Evolutionary conservation across 2,797 vertebrate species (phyloP), one percentile per base, ranked within the genome.

Genomic region (Enteromius mattozi): DNA sequence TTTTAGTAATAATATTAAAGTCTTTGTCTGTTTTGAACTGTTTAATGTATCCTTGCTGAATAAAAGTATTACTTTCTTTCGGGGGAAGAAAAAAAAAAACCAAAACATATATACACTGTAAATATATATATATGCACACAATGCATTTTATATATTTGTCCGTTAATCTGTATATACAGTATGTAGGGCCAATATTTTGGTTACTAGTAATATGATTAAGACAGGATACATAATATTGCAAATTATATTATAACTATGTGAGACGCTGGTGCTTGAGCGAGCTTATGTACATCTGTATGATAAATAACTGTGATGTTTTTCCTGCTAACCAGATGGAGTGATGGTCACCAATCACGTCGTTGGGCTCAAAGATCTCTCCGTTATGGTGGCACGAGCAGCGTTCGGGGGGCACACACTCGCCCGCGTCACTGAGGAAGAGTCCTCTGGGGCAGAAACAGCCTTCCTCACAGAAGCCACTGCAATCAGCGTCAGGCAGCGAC

Each of bases 361-460:
- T 95, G 0, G 98, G 97, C 91, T 98, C 96, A 92, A 97, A 99
- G 88, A 98, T 94, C 88, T 99, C 97, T 2, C 97, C 98, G 0
- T 99, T 96, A 0, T 97, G 96, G 87, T 97, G 95, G 85, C 98
- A 99, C 54, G 96, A 93, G 87, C 98, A 99, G 83, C 93, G 93
- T 49, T 96, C 93, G 54, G 94, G 95, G 0, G 94, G 93, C 78
- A 99, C 96, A 0, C 98, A 99, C 47, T 96, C 90, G 56, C 97
- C 96, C 0, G 80, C 89, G 71, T 97, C 94, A 0, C 96, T 96
- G 71, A 95, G 92, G 91, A 96, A 98, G 21, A 96, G 95, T 21
- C 96, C 97, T 0, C 84, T 80, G 0, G 97, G 96, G 66, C 98
- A 99, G 89, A 96, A 99, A 86, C 98, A 99, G 17, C 98, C 98